These are phyloP conservation scores for Vanacampus margaritifer DNA, from an alignment of 2,113 vertebrate genomes.

Conservation along the genomic window DNA sequence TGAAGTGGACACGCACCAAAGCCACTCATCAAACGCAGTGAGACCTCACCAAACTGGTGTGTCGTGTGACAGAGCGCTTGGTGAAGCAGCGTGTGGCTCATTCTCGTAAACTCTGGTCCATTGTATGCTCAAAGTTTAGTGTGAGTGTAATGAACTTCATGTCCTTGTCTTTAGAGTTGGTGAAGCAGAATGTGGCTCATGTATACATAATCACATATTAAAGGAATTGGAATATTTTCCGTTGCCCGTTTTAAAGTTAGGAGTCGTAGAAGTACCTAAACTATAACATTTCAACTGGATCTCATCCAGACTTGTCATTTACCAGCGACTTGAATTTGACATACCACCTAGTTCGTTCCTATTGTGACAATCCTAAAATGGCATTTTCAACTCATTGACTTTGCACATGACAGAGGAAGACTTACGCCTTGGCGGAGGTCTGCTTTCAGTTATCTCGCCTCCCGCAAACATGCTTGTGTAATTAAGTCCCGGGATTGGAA, in stretches of 20 bases:
- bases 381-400: background rate
- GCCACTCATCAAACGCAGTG: slow-evolving; percentile 52
- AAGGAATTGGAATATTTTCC: too few species aligned
- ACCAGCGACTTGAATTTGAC: background rate
- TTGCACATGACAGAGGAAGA: background rate
- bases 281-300: background rate
- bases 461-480: slow-evolving; percentile 7
- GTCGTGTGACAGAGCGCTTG: slow-evolving; percentile 11
- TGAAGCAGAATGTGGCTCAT: too few species aligned
- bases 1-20: slow-evolving; percentile 51
- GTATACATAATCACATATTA: too few species aligned
- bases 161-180: too few species aligned
- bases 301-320: background rate
- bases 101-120: too few species aligned
- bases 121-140: too few species aligned
- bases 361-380: background rate
- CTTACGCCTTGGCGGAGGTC: slow-evolving; percentile 13
- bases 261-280: background rate
- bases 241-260: background rate
- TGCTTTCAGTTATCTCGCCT: slow-evolving; percentile 2
- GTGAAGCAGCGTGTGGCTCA: too few species aligned
- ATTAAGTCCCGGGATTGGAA: background rate
- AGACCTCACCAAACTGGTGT: slow-evolving; percentile 44
- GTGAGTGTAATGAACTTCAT: too few species aligned
- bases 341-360: background rate